Base-by-base conservation (phyloP, 2,113 vertebrate genomes). In the Melanostigma gelatinosum region DNA sequence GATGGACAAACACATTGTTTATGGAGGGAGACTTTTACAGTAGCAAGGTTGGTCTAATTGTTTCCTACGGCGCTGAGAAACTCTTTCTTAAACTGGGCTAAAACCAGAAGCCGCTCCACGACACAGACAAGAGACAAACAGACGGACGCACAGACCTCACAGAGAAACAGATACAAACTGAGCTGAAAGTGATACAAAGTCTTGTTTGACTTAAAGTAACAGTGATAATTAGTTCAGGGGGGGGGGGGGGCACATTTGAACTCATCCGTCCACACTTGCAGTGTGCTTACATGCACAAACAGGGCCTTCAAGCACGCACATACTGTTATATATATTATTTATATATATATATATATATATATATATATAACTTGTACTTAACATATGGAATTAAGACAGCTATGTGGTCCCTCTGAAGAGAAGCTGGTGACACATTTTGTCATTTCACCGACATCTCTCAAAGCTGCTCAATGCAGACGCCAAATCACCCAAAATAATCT, bases 381-480 rank as follows among this genome's bases (percentile, higher is more conserved):
- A 92, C 87, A 66, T 62, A 83, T 85, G 86, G 83, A 88, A 85
- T 92, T 89, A 85, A 92, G 93, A 92, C 90, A 90, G 83, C 83
- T 82, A 80, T 64, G 88, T 89, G 92, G 93, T 93, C 88, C 89
- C 88, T 91, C 85, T 85, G 69, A 52, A 82, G 87, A 92, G 85
- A 90, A 84, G 93, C 93, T 94, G 92, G 93, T 94, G 92, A 93
- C 88, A 64, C 79, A 86, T 78, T 15, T 68, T 29, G n/a, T 81
- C 66, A 22, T 68, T 50, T 50, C 13, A 66, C 44, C 12, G 29
- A 68, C 65, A 36, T 36, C 29, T 52, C 29, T 50, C 36, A 32
- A 55, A 74, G 66, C 38, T 48, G 57, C 40, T 54, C 27, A 68
- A 68, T 80, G 54, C 60, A 11, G 15, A 75, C 57, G 32, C 8